Base-by-base conservation (phyloP, 2,113 vertebrate species). In the Lampris incognitus region DNA sequence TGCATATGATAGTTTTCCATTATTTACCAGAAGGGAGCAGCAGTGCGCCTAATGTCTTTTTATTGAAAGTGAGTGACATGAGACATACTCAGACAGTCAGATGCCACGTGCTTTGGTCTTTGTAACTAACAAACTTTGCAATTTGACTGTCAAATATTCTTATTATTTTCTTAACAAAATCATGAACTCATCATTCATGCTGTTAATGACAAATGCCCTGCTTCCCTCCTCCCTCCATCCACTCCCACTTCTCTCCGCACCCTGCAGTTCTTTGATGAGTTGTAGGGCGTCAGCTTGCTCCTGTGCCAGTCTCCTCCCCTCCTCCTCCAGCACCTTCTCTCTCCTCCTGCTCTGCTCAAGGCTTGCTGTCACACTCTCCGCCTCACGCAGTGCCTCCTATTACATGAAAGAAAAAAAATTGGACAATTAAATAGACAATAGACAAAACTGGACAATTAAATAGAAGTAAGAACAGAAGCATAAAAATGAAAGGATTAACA, bases 261-360 rank as follows among this genome's bases (percentile, higher is more conserved):
- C 93, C 67, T 93, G 91, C 60, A 95, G 81, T 72, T 95, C 94
- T 80, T 88, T 92, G 56, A 95, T 81, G 7, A 89, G 89, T 66
- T 62, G 79, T 60, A 92, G 87, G 76, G 93, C 87, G 67, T 93
- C 89, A 13, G 81, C 88, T 69, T 74, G 85, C 59, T 95, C 92
- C 59, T 94, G 90, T 5, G 79, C 73, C 74, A 94, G 87, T 50
- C 80, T 93, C 81, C 84, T 93, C 82, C 92, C 89, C 64, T 94
- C 91, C 78, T 92, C 92, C 74, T 95, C 93, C 58, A 95, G 87
- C 50, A 57, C 78, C 65, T 66, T 67, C 63, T 91, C 92, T 72
- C 71, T 92, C 85, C 92, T 93, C 69, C 86, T 84, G 81, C 92
- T 92, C 86, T 94, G 95, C 76, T 93, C 94, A 81, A 94, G 76